Evolutionary conservation across 2,888 invertebrate species (phyloP).

Genomic region (Oeneis ivallda): DNA sequence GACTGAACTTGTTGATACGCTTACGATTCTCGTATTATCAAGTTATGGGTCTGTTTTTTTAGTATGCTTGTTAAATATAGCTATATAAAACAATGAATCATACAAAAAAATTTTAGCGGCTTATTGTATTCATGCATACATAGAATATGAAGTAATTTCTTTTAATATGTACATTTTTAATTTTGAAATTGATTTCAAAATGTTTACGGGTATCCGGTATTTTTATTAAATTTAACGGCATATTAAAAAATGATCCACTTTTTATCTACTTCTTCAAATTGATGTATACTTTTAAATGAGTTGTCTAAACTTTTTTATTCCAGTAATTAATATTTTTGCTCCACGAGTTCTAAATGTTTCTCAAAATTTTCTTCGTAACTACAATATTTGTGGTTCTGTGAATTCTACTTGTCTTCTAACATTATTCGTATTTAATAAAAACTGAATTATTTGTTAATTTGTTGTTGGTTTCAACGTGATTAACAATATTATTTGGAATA

Average conservation of each 20-base stretch:
- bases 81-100: background rate
- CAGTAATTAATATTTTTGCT: conserved; percentile 3
- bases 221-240: background rate
- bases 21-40: background rate
- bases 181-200: too few relatives aligned
- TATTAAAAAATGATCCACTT: background rate
- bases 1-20: conserved; percentile 31
- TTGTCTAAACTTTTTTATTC: background rate
- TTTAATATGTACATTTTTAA: too few relatives aligned
- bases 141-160: too few relatives aligned
- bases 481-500: conserved; percentile 46
- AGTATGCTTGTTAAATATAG: background rate
- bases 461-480: conserved; percentile 53
- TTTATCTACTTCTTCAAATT: background rate
- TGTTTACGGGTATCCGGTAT: too few relatives aligned
- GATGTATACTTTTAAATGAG: background rate
- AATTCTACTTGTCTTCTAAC: conserved; percentile 14
- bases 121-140: background rate
- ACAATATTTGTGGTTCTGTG: conserved; percentile 4
- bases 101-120: background rate
- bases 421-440: background rate
- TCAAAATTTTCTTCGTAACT: background rate
- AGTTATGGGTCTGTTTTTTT: background rate
- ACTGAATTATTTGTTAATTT: conserved; percentile 12
- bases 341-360: background rate